These are phyloP conservation scores for Oryzias woworae DNA, from an alignment of 2,113 vertebrate genomes.

Conservation along the genomic window DNA sequence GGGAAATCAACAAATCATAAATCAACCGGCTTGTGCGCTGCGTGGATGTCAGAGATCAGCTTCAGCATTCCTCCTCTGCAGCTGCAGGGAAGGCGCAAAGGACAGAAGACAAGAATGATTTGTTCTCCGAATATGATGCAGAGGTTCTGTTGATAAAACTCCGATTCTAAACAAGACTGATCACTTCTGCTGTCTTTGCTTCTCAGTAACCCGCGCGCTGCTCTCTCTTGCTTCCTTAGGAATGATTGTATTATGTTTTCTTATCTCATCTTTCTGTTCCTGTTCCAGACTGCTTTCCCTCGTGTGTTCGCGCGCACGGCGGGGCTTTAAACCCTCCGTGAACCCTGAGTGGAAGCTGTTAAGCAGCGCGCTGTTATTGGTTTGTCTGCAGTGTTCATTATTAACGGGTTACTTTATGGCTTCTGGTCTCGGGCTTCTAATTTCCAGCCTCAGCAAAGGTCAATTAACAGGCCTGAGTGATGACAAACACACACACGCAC, in stretches of 20 bases:
- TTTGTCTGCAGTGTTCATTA: constrained; percentile 3
- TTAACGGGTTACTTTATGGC: constrained; percentile 11
- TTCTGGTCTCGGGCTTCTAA: constrained; percentile 4
- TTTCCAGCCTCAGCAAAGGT: constrained; percentile 27
- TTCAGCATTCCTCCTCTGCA: constrained; percentile 66
- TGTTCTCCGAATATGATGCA: too few species aligned
- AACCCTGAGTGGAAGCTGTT: neutral
- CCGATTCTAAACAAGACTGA: too few species aligned
- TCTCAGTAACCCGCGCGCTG: too few species aligned
- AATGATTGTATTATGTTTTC: too few species aligned
- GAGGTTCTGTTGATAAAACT: too few species aligned
- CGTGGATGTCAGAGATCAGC: constrained; percentile 60
- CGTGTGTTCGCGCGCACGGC: neutral
- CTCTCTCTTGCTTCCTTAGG: too few species aligned
- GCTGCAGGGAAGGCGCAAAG: constrained; percentile 27
- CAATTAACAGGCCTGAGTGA: constrained; percentile 24
- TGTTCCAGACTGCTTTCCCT: neutral
- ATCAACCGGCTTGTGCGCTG: constrained; percentile 61
- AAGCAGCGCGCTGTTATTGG: neutral
- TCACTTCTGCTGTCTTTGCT: too few species aligned
- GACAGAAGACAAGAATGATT: neutral
- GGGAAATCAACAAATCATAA: constrained; percentile 76
- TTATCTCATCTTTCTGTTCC: too few species aligned
- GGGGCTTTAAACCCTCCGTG: neutral
- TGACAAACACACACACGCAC: neutral